phyloP scores from a whole-genome alignment of 1,140 invertebrate species.

The Frieseomelitta varia region DNA sequence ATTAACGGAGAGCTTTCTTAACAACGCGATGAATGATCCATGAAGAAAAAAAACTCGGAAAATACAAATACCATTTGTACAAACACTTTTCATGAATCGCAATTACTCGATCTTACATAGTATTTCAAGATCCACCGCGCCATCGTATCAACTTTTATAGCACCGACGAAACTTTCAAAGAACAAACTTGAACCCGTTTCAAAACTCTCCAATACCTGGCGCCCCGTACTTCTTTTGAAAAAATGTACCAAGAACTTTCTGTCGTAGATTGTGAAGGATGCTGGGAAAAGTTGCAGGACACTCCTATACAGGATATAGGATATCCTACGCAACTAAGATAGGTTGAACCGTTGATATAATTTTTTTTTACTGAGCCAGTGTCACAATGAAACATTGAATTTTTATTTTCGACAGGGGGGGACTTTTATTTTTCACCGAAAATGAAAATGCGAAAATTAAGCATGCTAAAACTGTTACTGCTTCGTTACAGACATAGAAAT shows the following conservation, averaged over 20 bases:
- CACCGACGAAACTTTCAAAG: conserved; percentile 17
- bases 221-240: neutral
- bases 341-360: neutral
- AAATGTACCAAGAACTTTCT: conserved; percentile 17
- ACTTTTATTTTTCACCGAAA: too few relatives aligned
- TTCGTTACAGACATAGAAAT: too few relatives aligned
- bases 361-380: neutral
- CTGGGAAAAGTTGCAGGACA: neutral
- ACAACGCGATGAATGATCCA: neutral
- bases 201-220: conserved; percentile 19
- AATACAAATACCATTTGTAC: conserved; percentile 6
- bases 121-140: neutral
- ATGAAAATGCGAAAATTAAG: too few relatives aligned
- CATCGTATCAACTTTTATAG: conserved; percentile 7
- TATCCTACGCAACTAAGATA: neutral
- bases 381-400: neutral
- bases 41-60: too few relatives aligned
- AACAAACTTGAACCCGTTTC: conserved; percentile 11
- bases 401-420: too few relatives aligned
- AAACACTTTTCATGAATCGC: conserved; percentile 7
- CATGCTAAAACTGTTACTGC: too few relatives aligned
- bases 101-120: conserved; percentile 6
- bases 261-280: neutral
- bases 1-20: neutral
- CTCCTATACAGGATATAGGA: neutral